These are phyloP conservation scores for Rallus crepitans DNA, from an alignment of 2,797 vertebrate species.

Conservation along the genomic window DNA sequence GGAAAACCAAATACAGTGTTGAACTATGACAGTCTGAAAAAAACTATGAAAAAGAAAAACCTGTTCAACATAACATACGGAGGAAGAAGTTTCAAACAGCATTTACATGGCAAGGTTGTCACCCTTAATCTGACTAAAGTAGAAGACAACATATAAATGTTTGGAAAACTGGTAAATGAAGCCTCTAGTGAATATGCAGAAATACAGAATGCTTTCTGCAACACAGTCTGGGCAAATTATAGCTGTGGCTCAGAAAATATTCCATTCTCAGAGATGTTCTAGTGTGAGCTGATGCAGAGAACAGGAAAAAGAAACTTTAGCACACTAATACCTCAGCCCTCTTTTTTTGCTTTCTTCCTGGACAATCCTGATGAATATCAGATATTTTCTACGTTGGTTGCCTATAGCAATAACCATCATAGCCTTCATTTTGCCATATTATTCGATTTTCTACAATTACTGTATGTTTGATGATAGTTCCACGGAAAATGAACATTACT, in stretches of 20 bases:
- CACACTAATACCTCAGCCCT: neutral
- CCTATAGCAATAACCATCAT: neutral
- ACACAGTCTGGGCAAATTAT: neutral
- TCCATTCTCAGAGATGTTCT: neutral
- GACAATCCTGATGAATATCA: neutral
- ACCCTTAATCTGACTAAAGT: neutral
- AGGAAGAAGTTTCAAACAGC: neutral
- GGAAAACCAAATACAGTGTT: neutral
- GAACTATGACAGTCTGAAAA: neutral
- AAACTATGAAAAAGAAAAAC: neutral
- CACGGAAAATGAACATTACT: neutral
- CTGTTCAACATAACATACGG: fast-evolving
- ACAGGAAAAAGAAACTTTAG: neutral
- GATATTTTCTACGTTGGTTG: neutral
- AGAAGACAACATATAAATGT: neutral
- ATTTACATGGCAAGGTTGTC: neutral
- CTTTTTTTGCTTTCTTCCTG: neutral
- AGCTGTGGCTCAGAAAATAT: neutral
- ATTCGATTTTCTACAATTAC: neutral
- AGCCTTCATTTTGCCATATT: neutral
- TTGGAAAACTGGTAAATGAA: neutral
- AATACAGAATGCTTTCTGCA: neutral
- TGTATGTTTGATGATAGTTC: neutral
- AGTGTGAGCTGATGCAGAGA: neutral
- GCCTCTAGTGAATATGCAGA: neutral